phyloP scores from a whole-genome alignment of 2,113 vertebrate genomes.

The Brachirus orientalis region DNA sequence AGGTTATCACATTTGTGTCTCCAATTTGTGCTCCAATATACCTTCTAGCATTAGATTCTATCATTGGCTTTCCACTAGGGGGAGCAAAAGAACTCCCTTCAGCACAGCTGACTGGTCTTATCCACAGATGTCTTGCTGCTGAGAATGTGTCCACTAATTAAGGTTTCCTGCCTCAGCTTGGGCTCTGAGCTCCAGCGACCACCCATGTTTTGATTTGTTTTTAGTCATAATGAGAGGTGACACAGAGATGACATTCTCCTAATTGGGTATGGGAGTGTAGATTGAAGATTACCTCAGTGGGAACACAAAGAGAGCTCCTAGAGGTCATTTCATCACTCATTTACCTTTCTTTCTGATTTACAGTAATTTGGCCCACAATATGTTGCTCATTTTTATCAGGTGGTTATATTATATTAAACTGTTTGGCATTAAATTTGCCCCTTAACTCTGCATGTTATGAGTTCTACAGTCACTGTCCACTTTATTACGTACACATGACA shows the following conservation, averaged over 20 bases:
- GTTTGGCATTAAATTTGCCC: too few species aligned
- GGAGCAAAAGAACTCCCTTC: constrained; percentile 2
- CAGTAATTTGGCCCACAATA: too few species aligned
- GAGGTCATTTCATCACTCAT: constrained; percentile 48
- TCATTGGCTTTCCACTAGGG: neutral
- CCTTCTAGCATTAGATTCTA: too few species aligned
- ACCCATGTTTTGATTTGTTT: constrained; percentile 56
- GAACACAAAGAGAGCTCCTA: constrained; percentile 38
- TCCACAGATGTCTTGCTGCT: constrained; percentile 6
- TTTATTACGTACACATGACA: too few species aligned
- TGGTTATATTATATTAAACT: too few species aligned
- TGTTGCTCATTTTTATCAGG: too few species aligned
- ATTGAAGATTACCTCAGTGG: constrained; percentile 54
- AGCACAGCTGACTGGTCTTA: constrained; percentile 9
- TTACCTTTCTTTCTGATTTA: too few species aligned
- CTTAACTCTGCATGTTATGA: too few species aligned
- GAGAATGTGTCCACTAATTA: constrained; percentile 45
- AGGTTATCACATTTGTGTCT: too few species aligned
- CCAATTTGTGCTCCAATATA: too few species aligned
- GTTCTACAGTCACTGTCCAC: too few species aligned
- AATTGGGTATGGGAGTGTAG: constrained; percentile 60
- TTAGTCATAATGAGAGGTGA: constrained; percentile 49
- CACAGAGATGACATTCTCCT: constrained; percentile 72
- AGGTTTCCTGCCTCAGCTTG: constrained; percentile 35
- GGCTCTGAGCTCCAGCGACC: constrained; percentile 33